Percentiles rank a stretch among this genome's conserved stretches.
phyloP scores from a whole-genome alignment of 2,113 vertebrate species.

The Pseudolaguvia tuberculata region DNA sequence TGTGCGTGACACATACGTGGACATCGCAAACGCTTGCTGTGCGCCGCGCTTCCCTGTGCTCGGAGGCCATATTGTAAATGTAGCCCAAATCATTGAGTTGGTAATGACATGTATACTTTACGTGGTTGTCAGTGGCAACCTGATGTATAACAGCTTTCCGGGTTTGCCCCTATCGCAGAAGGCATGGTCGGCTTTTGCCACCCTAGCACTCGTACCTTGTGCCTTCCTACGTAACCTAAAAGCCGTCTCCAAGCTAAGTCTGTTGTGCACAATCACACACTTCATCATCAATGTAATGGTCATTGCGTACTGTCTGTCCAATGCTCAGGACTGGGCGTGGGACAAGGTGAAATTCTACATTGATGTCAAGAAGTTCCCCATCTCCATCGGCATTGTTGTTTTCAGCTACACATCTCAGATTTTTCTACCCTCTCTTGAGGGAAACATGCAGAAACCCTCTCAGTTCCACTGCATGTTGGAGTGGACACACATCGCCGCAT shows the following conservation, averaged over 20 bases:
- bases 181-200: slow-evolving; percentile 93
- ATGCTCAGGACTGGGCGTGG: slow-evolving; percentile 95
- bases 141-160: slow-evolving; percentile 97
- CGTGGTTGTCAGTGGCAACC: slow-evolving; percentile 93
- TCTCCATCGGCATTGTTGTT: slow-evolving; percentile 96
- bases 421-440: slow-evolving; percentile 94
- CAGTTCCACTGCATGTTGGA: slow-evolving; percentile 99
- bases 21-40: slow-evolving; percentile 96
- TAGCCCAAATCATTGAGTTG: slow-evolving; percentile 96
- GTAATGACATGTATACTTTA: slow-evolving; percentile 98
- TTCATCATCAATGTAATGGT: slow-evolving; percentile 92
- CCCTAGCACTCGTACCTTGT: slow-evolving; percentile 85
- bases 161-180: slow-evolving; percentile 89
- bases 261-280: slow-evolving; percentile 91
- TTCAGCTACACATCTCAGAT: slow-evolving; percentile 99
- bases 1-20: slow-evolving; percentile 94
- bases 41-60: slow-evolving; percentile 85
- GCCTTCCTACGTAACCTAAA: slow-evolving; percentile 96
- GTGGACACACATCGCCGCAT: slow-evolving; percentile 94
- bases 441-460: slow-evolving; percentile 91
- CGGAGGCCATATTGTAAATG: slow-evolving; percentile 89
- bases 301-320: slow-evolving; percentile 91
- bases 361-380: slow-evolving; percentile 96
- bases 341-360: slow-evolving; percentile 99
- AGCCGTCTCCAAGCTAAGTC: slow-evolving; percentile 92